phyloP scores from a whole-genome alignment of 2,888 invertebrate genomes.

The Rhingia campestris region DNA sequence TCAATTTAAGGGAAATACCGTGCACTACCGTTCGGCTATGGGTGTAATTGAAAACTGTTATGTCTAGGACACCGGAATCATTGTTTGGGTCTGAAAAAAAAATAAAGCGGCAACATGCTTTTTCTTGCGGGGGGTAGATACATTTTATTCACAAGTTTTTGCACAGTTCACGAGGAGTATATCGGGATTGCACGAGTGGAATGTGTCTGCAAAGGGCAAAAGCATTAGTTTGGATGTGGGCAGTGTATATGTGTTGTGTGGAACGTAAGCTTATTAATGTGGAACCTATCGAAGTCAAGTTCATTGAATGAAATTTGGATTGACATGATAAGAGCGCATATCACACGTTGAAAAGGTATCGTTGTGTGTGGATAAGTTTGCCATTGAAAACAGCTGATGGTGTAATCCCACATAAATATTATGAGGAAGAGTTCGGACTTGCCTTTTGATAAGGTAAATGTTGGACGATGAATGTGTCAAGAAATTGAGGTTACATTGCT shows the following conservation, averaged over 20 bases:
- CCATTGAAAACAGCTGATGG: no score
- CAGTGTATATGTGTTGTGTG: slow-evolving; percentile 12
- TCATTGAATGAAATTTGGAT: slow-evolving; percentile 28
- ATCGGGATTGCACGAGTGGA: slow-evolving; percentile 29
- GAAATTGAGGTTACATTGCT: no score
- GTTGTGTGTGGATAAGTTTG: no score
- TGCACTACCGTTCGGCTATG: slow-evolving; percentile 49
- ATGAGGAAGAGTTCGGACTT: no score
- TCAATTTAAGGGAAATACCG: background rate
- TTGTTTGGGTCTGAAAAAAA: slow-evolving; percentile 57
- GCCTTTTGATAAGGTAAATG: no score
- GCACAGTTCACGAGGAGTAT: no score
- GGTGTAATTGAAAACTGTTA: slow-evolving; percentile 59
- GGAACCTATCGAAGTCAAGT: slow-evolving; percentile 48
- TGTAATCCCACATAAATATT: no score
- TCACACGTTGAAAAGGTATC: no score
- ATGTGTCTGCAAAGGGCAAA: slow-evolving; percentile 40
- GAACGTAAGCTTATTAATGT: slow-evolving; percentile 54
- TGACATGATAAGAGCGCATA: slow-evolving; percentile 14
- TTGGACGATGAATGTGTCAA: no score
- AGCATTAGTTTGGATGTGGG: background rate
- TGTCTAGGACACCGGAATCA: slow-evolving; percentile 53
- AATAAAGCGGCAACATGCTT: slow-evolving; percentile 48
- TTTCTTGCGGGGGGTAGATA: slow-evolving; percentile 1
- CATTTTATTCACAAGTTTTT: slow-evolving; percentile 17